These are phyloP conservation scores for Selenia dentaria DNA, from an alignment of 2,888 invertebrate species.

Conservation along the genomic window DNA sequence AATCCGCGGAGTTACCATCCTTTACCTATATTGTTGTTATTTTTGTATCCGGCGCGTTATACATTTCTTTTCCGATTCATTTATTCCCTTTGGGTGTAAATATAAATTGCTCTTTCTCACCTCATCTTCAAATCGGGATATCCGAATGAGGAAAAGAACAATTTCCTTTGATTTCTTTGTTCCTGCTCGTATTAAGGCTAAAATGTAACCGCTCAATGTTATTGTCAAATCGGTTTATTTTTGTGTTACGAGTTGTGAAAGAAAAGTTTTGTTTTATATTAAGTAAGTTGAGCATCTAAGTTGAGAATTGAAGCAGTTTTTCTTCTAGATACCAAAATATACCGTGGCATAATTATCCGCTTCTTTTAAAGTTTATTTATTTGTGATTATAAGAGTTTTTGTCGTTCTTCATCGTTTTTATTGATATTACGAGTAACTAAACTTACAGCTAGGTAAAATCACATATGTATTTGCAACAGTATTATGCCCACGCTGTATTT, in stretches of 20 bases:
- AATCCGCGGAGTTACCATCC: too few species aligned
- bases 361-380: too few species aligned
- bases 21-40: background rate
- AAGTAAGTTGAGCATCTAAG: too few species aligned
- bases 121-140: slow-evolving; percentile 11
- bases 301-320: too few species aligned
- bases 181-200: background rate
- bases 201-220: background rate
- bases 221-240: background rate
- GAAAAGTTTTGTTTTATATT: background rate
- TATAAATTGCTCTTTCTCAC: slow-evolving; percentile 32
- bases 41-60: slow-evolving; percentile 21
- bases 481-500: too few species aligned
- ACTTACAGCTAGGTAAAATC: too few species aligned
- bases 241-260: slow-evolving; percentile 1
- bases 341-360: too few species aligned
- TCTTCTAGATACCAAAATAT: too few species aligned
- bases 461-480: too few species aligned
- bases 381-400: too few species aligned
- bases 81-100: slow-evolving; percentile 23
- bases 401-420: too few species aligned
- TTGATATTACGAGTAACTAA: too few species aligned
- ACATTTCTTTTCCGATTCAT: slow-evolving; percentile 32
- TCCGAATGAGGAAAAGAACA: slow-evolving; percentile 3
- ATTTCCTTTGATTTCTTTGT: slow-evolving; percentile 9